Percentiles rank a stretch among this genome's conserved stretches.
Evolutionary conservation across 1,140 invertebrate genomes (phyloP).

Genomic region (Spodoptera litura): DNA sequence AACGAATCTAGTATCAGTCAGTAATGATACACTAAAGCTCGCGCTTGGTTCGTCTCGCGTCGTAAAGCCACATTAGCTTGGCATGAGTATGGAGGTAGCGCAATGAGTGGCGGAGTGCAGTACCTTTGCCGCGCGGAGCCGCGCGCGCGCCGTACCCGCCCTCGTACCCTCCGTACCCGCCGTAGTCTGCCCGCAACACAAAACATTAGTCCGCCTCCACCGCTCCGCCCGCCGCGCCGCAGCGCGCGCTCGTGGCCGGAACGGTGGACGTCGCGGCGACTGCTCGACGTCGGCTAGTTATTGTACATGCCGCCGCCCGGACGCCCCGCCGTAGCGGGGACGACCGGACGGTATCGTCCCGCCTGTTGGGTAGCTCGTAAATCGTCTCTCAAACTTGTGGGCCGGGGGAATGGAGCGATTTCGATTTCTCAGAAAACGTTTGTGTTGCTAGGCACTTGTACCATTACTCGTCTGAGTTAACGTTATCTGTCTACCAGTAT

Average conservation of each 20-base stretch:
- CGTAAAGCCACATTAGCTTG: background rate
- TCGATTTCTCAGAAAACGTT: background rate
- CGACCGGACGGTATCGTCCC: background rate
- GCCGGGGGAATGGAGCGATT: background rate
- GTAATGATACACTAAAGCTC: background rate
- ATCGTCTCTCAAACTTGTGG: conserved; percentile 18
- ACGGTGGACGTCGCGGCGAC: conserved; percentile 24
- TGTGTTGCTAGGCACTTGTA: conserved; percentile 3
- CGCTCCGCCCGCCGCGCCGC: conserved; percentile 13
- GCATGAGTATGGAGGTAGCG: conserved; percentile 27
- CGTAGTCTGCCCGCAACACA: conserved; percentile 90
- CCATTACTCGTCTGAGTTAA: background rate
- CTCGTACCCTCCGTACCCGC: conserved; percentile 92
- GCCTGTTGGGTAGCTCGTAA: conserved; percentile 6
- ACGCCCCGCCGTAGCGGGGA: background rate
- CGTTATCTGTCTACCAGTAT: too few relatives aligned
- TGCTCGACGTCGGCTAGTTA: conserved; percentile 14
- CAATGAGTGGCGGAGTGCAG: conserved; percentile 59
- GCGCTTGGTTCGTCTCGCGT: background rate
- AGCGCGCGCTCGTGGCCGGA: conserved; percentile 21
- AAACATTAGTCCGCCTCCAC: conserved; percentile 61
- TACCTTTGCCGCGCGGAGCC: conserved; percentile 93
- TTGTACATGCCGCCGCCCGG: conserved; percentile 5
- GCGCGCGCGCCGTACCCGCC: conserved; percentile 92
- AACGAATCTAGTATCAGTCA: too few relatives aligned